These are phyloP conservation scores for Troilus luridus DNA, from an alignment of 2,888 invertebrate species.

Conservation along the genomic window DNA sequence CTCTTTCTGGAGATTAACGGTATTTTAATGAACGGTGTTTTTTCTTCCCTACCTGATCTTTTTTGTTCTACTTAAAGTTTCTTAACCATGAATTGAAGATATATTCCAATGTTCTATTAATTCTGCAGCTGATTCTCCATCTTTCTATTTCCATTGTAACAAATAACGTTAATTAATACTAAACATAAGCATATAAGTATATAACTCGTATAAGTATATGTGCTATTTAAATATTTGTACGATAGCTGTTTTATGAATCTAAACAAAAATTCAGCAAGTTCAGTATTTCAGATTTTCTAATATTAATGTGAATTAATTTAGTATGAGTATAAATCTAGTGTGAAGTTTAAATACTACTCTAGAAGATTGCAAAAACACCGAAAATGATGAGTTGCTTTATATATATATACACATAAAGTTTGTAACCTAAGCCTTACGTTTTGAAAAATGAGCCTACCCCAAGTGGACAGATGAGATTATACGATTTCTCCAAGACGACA, in stretches of 20 bases:
- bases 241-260: no score
- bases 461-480: conserved; percentile 37
- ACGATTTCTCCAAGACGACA: conserved; percentile 41
- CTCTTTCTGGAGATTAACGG: not conserved
- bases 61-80: not conserved
- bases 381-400: no score
- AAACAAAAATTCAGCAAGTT: no score
- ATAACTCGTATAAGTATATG: no score
- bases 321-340: not conserved
- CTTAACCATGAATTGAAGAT: not conserved
- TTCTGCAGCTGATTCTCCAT: not conserved
- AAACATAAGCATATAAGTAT: no score
- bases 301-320: no score
- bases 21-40: not conserved
- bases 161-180: no score
- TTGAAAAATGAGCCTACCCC: conserved; percentile 39
- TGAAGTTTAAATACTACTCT: no score
- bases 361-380: no score
- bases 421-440: not conserved
- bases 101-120: not conserved
- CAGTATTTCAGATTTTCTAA: no score
- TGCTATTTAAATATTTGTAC: no score
- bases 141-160: not conserved
- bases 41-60: not conserved
- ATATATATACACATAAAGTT: no score